Conservation (phyloP, 2,888 invertebrate species). For the Drosophila aldrichi region DNA sequence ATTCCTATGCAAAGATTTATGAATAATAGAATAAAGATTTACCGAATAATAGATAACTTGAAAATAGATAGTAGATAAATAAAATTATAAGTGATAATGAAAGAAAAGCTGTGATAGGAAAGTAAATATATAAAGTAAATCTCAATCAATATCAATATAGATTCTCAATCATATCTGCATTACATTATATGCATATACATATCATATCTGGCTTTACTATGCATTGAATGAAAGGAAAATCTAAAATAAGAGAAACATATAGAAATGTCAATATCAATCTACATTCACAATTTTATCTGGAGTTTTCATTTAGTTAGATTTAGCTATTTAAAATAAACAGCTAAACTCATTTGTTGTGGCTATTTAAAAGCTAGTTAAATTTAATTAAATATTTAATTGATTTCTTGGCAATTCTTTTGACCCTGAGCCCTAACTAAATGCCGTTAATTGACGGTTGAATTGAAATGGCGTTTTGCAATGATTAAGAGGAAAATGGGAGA, state of each 20-base stretch:
- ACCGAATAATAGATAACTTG: background rate
- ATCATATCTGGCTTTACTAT: too few relatives aligned
- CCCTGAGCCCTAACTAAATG: conserved; percentile 11
- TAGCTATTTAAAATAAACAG: background rate
- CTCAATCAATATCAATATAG: too few relatives aligned
- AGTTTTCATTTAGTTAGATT: background rate
- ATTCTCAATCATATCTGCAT: too few relatives aligned
- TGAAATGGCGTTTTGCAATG: conserved; percentile 41
- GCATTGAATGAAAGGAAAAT: too few relatives aligned
- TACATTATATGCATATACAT: too few relatives aligned
- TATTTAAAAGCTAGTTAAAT: background rate
- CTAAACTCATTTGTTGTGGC: background rate
- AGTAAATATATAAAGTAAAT: too few relatives aligned
- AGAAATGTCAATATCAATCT: too few relatives aligned
- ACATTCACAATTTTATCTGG: background rate
- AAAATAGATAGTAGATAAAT: background rate
- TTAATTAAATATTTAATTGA: background rate
- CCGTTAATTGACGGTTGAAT: conserved; percentile 23
- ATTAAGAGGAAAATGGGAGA: conserved; percentile 51
- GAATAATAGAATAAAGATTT: too few relatives aligned
- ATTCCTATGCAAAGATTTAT: background rate
- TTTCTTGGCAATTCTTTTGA: background rate
- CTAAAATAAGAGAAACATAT: too few relatives aligned
- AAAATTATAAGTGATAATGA: too few relatives aligned
- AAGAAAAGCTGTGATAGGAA: too few relatives aligned